Conservation (phyloP, 2,797 vertebrate genomes). For the Syngnathus rostellatus region DNA sequence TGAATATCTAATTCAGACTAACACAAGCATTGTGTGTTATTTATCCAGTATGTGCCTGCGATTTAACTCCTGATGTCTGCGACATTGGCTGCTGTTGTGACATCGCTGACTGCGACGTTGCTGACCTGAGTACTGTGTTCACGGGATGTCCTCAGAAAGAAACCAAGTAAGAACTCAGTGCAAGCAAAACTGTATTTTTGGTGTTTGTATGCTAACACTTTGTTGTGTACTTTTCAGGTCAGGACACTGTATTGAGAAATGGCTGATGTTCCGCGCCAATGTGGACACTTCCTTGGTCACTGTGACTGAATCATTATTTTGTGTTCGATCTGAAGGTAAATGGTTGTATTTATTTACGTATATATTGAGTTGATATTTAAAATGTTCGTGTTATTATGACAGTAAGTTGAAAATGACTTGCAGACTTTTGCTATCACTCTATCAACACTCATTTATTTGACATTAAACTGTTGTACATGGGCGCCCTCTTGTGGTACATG, state of each 20-base stretch:
- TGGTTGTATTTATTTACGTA: no score
- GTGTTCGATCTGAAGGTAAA: constrained; percentile 57
- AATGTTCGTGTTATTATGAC: not conserved
- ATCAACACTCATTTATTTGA: no score
- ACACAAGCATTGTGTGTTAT: constrained; percentile 2
- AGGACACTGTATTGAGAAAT: constrained; percentile 67
- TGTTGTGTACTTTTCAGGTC: constrained; percentile 41
- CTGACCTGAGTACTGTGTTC: constrained; percentile 62
- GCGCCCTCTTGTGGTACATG: not conserved
- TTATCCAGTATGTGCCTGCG: constrained; percentile 62
- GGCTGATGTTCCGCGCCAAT: constrained; percentile 68
- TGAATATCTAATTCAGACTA: not conserved
- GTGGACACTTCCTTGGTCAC: constrained; percentile 60
- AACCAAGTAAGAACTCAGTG: constrained; percentile 35
- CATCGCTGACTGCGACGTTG: constrained; percentile 55
- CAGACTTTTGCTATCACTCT: no score
- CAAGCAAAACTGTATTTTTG: not conserved
- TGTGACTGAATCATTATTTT: constrained; percentile 61
- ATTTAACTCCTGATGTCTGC: constrained; percentile 66
- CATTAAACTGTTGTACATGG: no score
- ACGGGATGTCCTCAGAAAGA: constrained; percentile 44
- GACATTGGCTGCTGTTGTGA: constrained; percentile 76
- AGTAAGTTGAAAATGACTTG: not conserved
- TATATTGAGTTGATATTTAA: no score
- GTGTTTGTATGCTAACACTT: not conserved